A percentile compares a stretch with the other conserved stretches of the same genome.
phyloP scores from a whole-genome alignment of 1,140 invertebrate species.

The Drosophila baimaii region DNA sequence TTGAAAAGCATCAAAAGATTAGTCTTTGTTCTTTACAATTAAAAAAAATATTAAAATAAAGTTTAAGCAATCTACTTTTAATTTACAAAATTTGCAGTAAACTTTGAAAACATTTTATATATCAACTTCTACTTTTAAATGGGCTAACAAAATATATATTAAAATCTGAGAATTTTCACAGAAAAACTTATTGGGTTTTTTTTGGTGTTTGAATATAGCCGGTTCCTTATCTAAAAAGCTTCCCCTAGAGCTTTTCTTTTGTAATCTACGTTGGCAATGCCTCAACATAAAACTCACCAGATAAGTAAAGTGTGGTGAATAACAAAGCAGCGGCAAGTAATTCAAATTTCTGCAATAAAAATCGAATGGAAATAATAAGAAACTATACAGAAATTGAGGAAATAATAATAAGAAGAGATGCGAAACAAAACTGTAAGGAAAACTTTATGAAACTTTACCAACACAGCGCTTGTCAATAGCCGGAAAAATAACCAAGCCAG shows the following conservation, averaged over 20 bases:
- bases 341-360: slow-evolving; percentile 24
- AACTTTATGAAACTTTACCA: not conserved
- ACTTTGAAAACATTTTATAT: not conserved
- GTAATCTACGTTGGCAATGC: slow-evolving; percentile 12
- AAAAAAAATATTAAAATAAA: not conserved
- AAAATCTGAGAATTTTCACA: no score
- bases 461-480: not conserved
- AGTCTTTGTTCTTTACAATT: not conserved
- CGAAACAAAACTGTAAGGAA: not conserved
- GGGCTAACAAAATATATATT: no score
- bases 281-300: slow-evolving; percentile 8
- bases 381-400: not conserved
- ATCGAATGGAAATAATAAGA: not conserved
- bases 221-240: slow-evolving; percentile 13
- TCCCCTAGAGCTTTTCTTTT: slow-evolving; percentile 12
- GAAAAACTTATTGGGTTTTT: no score
- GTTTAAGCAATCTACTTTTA: not conserved
- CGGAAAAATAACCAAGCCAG: not conserved
- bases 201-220: not conserved
- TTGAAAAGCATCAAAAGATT: not conserved
- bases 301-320: slow-evolving; percentile 11
- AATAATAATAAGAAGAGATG: not conserved
- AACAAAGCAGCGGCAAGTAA: slow-evolving; percentile 28
- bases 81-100: not conserved
- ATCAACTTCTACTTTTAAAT: no score